phyloP scores from a whole-genome alignment of 2,888 invertebrate genomes.

The Idaea dimidiata region DNA sequence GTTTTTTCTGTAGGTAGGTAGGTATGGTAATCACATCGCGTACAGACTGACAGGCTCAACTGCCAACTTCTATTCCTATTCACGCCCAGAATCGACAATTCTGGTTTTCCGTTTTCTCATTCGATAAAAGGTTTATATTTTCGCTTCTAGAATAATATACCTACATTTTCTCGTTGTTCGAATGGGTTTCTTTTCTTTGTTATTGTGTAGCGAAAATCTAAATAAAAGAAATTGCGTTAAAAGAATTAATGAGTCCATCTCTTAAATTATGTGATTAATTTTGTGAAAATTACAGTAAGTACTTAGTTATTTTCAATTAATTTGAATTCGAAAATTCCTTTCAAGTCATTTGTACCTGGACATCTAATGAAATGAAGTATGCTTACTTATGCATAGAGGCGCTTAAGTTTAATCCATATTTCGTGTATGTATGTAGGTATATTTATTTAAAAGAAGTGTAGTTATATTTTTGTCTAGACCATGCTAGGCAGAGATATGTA shows the following conservation, averaged over 20 bases:
- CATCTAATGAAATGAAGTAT: no score
- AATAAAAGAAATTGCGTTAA: background rate
- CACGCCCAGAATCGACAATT: background rate
- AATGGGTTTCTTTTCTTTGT: background rate
- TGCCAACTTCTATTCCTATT: background rate
- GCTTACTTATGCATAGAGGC: no score
- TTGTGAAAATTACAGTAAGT: background rate
- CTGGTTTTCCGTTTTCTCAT: background rate
- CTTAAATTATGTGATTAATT: background rate
- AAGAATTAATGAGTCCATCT: background rate
- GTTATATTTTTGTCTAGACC: no score
- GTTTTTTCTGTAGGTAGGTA: constrained; percentile 6
- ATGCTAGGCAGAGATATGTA: no score
- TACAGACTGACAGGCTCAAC: constrained; percentile 7
- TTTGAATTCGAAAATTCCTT: no score
- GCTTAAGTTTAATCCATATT: no score
- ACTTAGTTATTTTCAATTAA: background rate
- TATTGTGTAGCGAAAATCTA: background rate
- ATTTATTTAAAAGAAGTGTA: no score
- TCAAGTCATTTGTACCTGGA: no score
- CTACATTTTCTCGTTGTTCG: background rate
- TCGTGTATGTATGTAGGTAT: no score
- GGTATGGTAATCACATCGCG: constrained; percentile 9
- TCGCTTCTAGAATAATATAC: background rate
- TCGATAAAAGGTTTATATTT: background rate